Base-by-base conservation (phyloP, 2,797 vertebrate species). In the Myripristis jacobus region DNA sequence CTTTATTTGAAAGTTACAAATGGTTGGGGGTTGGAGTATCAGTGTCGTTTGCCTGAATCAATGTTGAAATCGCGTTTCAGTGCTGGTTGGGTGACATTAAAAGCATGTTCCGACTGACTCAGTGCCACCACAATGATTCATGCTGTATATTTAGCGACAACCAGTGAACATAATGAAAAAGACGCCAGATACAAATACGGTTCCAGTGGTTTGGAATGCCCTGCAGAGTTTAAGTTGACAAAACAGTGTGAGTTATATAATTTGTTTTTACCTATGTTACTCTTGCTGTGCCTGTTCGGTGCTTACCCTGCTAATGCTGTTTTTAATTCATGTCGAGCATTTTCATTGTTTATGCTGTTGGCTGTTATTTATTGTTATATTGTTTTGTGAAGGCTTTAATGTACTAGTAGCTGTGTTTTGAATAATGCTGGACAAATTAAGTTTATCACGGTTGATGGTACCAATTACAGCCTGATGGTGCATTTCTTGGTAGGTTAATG, bases 301-400 rank as follows among this genome's bases (percentile, higher is more conserved):
- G 21, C 18, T 34, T 29, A 51, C 44, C 46, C 19, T 22, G 46
- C 19, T 48, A 19, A 41, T 12, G 3, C 38, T 41, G 19, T 48
- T 21, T 65, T 63, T 65, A 41, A 78, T 43, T 82, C 41, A 47
- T 16, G 13, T 12, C 27, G 50, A 34, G 24, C 19, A 51, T 56
- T 70, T 47, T 57, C 15, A 52, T 47, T 25, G 47, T 64, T 69
- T 46, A 50, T 51, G 57, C 48, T 25, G 27, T 66, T 60, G 59
- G 66, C 46, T 11, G 46, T 19, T 48, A 19, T 21, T 4, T 27
- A n/a, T n/a, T 64, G 31, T 54, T 51, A 5, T 47, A 68, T 63
- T 29, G 44, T 54, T 63, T 16, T 59, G 63, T 64, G 22, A 71
- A 65, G 18, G 9, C n/a, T 27, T 34, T 48, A 43, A 58, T 43